These are phyloP conservation scores for Mamestra brassicae DNA, from an alignment of 2,888 invertebrate species.

Conservation along the genomic window DNA sequence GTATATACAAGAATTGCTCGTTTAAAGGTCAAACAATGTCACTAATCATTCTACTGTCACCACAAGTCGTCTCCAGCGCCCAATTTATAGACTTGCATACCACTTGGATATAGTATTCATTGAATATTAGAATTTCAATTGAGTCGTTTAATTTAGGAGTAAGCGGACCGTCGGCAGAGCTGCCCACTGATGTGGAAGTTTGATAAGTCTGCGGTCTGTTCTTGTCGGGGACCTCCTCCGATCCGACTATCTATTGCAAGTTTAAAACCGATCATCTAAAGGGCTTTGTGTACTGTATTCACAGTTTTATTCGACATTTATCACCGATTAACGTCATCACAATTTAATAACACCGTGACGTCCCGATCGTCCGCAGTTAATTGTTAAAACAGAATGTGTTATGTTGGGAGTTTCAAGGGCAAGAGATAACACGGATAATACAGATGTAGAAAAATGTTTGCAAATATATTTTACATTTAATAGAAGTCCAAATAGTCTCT, in stretches of 20 bases:
- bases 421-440: not conserved
- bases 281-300: slow-evolving; percentile 24
- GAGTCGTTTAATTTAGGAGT: slow-evolving; percentile 55
- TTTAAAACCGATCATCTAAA: slow-evolving; percentile 35
- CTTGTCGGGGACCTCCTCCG: slow-evolving; percentile 44
- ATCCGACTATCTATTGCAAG: slow-evolving; percentile 54
- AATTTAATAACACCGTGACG: slow-evolving; percentile 1
- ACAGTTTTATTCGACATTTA: slow-evolving; percentile 25
- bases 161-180: slow-evolving; percentile 32
- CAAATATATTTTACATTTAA: not conserved
- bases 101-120: slow-evolving; percentile 50
- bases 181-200: slow-evolving; percentile 63
- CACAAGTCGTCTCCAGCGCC: slow-evolving; percentile 10
- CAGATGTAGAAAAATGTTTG: not conserved
- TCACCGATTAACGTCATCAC: slow-evolving; percentile 10
- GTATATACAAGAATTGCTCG: no score
- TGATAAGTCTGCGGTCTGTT: slow-evolving; percentile 60
- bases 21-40: not conserved
- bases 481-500: not conserved
- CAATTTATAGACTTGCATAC: slow-evolving; percentile 28
- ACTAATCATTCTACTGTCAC: slow-evolving; percentile 9
- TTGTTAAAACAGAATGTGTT: not conserved
- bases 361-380: slow-evolving; percentile 6
- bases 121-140: slow-evolving; percentile 56
- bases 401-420: not conserved